phyloP scores from a whole-genome alignment of 2,113 vertebrate genomes.

The Solenodon paradoxus region DNA sequence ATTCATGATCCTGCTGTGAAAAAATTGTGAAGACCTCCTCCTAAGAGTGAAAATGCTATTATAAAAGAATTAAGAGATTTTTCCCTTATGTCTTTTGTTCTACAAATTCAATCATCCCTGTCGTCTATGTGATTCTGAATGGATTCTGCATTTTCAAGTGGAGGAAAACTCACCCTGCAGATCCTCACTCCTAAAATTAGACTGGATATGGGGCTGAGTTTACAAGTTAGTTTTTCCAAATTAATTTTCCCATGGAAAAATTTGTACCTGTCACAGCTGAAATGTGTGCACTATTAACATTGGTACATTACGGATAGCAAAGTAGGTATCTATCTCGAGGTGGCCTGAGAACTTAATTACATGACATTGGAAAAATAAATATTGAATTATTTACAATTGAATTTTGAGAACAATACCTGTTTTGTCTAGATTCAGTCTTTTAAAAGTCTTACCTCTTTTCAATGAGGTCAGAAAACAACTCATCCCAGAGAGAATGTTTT shows the following conservation, averaged over 20 bases:
- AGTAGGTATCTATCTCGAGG: background rate
- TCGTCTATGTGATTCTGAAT: fast-evolving
- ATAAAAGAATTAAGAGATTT: background rate
- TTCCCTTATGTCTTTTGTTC: background rate
- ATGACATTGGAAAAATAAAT: background rate
- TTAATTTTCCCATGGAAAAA: background rate
- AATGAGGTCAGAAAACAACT: background rate
- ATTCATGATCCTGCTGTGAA: background rate
- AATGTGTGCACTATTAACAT: background rate
- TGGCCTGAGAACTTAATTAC: background rate
- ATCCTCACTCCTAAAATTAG: background rate
- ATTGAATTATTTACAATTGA: background rate
- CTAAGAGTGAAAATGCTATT: background rate
- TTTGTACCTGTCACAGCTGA: background rate
- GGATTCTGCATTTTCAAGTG: background rate
- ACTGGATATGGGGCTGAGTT: background rate
- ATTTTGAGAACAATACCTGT: background rate
- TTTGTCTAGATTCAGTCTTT: background rate
- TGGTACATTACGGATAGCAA: background rate
- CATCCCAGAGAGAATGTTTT: background rate
- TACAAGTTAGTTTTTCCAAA: background rate
- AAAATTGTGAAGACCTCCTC: background rate
- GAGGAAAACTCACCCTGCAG: background rate
- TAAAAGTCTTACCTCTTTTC: background rate
- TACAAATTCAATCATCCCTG: background rate